Evolutionary conservation across 2,113 vertebrate species (phyloP).

Genomic region (Oostethus manadensis): DNA sequence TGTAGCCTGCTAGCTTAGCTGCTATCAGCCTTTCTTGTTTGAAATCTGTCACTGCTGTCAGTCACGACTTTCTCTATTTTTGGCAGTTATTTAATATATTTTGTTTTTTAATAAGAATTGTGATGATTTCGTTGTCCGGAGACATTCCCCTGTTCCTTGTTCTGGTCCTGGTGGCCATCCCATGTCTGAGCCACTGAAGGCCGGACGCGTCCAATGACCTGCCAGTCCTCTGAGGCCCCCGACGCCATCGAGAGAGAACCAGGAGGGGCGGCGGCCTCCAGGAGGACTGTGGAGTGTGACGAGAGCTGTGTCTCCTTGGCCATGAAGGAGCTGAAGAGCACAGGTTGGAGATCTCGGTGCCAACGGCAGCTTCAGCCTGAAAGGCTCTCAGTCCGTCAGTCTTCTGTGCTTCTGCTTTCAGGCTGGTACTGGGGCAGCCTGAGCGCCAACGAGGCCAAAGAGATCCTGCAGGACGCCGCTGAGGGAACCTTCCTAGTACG

Average conservation of each 20-base stretch:
- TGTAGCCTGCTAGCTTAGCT: no score
- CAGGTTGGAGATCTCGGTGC: conserved; percentile 54
- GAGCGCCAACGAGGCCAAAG: conserved; percentile 90
- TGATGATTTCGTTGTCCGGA: neutral
- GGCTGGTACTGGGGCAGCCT: conserved; percentile 97
- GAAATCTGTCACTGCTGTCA: no score
- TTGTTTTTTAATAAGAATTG: neutral
- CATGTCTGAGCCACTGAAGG: conserved; percentile 38
- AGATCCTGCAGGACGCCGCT: conserved; percentile 82
- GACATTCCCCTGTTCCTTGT: neutral
- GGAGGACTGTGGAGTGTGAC: conserved; percentile 57
- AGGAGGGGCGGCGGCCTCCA: conserved; percentile 37
- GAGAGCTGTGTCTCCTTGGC: conserved; percentile 69
- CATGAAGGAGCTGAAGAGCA: conserved; percentile 75
- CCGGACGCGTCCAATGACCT: conserved; percentile 73
- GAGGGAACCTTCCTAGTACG: conserved; percentile 94
- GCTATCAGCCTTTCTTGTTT: no score
- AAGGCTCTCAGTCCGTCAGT: no score
- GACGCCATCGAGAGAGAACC: conserved; percentile 61
- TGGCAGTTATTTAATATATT: no score
- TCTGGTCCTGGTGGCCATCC: conserved; percentile 6
- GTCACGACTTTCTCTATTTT: no score
- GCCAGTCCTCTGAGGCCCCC: conserved; percentile 74
- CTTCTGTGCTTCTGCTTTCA: conserved; percentile 36
- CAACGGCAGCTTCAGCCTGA: no score